Evolutionary conservation across 2,888 invertebrate genomes (phyloP).

Genomic region (Mactromeris polynyma): DNA sequence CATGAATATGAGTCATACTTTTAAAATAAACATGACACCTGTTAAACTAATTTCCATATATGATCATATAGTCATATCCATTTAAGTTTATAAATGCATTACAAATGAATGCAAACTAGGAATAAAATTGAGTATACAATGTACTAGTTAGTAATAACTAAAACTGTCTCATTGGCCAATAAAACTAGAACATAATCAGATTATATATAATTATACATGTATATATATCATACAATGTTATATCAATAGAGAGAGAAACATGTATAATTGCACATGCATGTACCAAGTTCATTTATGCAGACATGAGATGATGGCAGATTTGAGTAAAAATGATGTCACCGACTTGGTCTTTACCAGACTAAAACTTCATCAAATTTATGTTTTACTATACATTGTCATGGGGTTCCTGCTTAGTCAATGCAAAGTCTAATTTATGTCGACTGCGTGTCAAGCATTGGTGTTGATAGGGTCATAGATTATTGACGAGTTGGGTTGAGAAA

Average conservation of each 20-base stretch:
- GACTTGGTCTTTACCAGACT: no score
- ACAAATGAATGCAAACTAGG: neutral
- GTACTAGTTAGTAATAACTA: neutral
- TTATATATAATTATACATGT: no score
- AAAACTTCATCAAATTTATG: no score
- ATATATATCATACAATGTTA: no score
- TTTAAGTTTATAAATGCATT: neutral
- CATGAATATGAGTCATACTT: neutral
- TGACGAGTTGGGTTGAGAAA: no score
- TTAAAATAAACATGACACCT: slow-evolving; percentile 12
- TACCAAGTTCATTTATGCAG: neutral
- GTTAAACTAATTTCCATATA: neutral
- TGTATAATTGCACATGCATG: neutral
- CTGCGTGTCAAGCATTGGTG: no score
- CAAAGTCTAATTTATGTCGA: no score
- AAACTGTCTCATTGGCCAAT: neutral
- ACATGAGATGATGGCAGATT: neutral
- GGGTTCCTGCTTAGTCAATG: no score
- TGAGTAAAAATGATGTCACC: neutral
- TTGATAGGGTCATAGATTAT: no score
- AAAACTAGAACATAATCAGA: neutral
- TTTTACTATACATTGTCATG: no score
- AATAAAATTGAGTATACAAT: neutral
- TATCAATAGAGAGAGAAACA: no score
- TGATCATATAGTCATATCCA: neutral